phyloP scores from a whole-genome alignment of 2,888 invertebrate genomes.

The Tortricodes alternella region DNA sequence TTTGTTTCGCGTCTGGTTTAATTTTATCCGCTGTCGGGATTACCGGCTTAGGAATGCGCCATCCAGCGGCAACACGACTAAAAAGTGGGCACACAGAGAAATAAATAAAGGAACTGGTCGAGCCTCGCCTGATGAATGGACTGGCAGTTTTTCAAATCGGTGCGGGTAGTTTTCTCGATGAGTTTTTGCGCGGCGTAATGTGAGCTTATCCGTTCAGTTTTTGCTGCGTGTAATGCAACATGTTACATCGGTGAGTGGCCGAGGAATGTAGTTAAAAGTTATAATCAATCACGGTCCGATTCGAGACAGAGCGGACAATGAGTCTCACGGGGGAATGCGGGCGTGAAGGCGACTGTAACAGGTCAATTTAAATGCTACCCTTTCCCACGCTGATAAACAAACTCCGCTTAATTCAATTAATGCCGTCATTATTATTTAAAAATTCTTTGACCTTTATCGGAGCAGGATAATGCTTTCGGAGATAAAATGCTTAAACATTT shows the following conservation, averaged over 20 bases:
- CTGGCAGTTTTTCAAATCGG: conserved; percentile 61
- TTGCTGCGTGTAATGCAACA: neutral
- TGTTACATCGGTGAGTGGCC: neutral
- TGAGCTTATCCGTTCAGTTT: neutral
- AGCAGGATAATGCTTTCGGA: conserved; percentile 2
- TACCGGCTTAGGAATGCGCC: conserved; percentile 82
- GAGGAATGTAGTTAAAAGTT: conserved; percentile 55
- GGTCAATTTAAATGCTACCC: conserved; percentile 75
- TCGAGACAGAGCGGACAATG: conserved; percentile 74
- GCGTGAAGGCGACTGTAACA: conserved; percentile 73
- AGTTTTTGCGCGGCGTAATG: conserved; percentile 23
- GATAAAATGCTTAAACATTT: conserved; percentile 22
- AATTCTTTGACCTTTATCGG: conserved; percentile 17
- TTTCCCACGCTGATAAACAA: conserved; percentile 75
- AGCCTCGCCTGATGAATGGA: conserved; percentile 73
- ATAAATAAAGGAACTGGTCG: conserved; percentile 79
- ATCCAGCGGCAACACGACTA: conserved; percentile 73
- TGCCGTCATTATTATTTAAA: conserved; percentile 24
- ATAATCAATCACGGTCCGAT: conserved; percentile 67
- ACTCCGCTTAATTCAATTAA: conserved; percentile 49
- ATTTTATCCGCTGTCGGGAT: conserved; percentile 81
- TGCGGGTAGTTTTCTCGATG: conserved; percentile 53
- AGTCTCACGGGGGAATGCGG: conserved; percentile 79
- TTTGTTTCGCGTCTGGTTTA: conserved; percentile 82
- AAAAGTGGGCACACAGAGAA: conserved; percentile 74